Percentiles rank a stretch among this genome's conserved stretches.
Evolutionary conservation across 2,888 invertebrate genomes (phyloP).

Genomic region (Lacanobia wlatinum): DNA sequence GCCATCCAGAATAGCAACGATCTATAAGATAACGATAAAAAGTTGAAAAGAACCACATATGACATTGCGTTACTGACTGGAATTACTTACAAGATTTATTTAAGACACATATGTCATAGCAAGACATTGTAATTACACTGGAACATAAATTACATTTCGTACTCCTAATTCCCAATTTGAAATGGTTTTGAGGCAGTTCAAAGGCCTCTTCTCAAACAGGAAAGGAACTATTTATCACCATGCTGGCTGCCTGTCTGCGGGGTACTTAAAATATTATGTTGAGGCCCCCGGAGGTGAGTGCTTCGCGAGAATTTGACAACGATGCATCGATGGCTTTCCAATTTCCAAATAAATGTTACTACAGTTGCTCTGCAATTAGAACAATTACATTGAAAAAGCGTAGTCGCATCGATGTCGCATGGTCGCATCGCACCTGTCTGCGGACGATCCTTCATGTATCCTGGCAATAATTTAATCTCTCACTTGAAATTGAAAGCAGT

Average conservation of each 20-base stretch:
- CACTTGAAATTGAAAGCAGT: background rate
- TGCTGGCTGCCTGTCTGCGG: background rate
- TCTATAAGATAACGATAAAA: background rate
- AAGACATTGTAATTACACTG: conserved; percentile 42
- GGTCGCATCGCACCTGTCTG: no score
- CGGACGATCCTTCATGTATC: background rate
- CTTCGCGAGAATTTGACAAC: background rate
- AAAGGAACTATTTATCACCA: background rate
- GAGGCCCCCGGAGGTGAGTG: background rate
- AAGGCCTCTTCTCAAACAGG: background rate
- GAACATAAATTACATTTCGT: conserved; percentile 34
- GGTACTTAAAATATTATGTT: background rate
- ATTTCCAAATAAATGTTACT: background rate
- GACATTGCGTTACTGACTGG: background rate
- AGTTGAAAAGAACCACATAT: background rate
- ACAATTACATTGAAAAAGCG: no score
- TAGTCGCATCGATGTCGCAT: background rate
- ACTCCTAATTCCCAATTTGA: conserved; percentile 18
- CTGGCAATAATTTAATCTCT: background rate
- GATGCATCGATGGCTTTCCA: background rate
- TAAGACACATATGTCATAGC: conserved; percentile 25
- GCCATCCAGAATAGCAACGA: background rate
- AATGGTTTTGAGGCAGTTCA: conserved; percentile 16
- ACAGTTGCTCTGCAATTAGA: background rate
- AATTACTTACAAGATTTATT: conserved; percentile 39